Evolutionary conservation across 2,888 invertebrate species (phyloP).

Genomic region (Selenia dentaria): DNA sequence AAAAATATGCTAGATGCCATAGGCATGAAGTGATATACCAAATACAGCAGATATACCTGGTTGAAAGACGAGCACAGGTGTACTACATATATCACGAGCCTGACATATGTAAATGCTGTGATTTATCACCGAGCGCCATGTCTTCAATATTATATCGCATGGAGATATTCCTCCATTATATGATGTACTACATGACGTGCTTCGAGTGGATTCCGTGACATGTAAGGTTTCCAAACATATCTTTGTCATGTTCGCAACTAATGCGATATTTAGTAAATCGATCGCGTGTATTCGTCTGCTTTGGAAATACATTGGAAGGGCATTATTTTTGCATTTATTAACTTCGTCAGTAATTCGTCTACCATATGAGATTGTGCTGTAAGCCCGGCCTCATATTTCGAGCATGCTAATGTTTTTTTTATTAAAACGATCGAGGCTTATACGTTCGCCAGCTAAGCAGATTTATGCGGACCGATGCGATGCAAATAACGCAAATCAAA

Average conservation of each 20-base stretch:
- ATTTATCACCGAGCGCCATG: slow-evolving; percentile 34
- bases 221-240: slow-evolving; percentile 9
- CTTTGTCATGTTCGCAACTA: slow-evolving; percentile 8
- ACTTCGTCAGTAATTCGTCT: too few species aligned
- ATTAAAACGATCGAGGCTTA: too few species aligned
- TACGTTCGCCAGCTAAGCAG: too few species aligned
- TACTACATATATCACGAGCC: slow-evolving; percentile 23
- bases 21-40: too few species aligned
- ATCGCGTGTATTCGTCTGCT: slow-evolving; percentile 1
- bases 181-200: slow-evolving; percentile 11
- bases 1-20: too few species aligned
- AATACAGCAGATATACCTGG: too few species aligned
- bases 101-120: slow-evolving; percentile 39
- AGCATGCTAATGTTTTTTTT: too few species aligned
- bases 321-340: too few species aligned
- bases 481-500: too few species aligned
- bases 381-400: too few species aligned
- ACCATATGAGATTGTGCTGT: too few species aligned
- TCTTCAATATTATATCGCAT: slow-evolving; percentile 26
- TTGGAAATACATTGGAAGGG: background rate
- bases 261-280: background rate
- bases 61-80: slow-evolving; percentile 38
- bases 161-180: slow-evolving; percentile 21
- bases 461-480: too few species aligned
- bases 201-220: slow-evolving; percentile 6